These are phyloP conservation scores for Bedellia somnulentella DNA, from an alignment of 2,888 invertebrate genomes.

Conservation along the genomic window DNA sequence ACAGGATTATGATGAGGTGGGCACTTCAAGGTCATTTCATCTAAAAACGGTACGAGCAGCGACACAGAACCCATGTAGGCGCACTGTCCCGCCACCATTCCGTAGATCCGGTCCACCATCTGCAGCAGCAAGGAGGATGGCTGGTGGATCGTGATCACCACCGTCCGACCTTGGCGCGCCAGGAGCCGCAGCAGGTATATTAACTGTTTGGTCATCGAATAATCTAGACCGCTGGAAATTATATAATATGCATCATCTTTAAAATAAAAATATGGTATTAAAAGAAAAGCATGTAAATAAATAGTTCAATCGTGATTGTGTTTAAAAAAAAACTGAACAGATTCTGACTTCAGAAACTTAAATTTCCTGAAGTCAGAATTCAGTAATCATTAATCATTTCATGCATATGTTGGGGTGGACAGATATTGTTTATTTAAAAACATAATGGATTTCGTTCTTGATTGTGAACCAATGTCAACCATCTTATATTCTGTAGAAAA, in stretches of 20 bases:
- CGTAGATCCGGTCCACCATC: slow-evolving; percentile 88
- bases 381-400: too few species aligned
- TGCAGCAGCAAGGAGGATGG: slow-evolving; percentile 84
- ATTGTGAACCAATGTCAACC: too few species aligned
- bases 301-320: too few species aligned
- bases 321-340: too few species aligned
- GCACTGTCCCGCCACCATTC: slow-evolving; percentile 77
- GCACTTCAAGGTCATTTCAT: slow-evolving; percentile 70
- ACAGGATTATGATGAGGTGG: slow-evolving; percentile 91
- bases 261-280: slow-evolving; percentile 11
- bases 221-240: slow-evolving; percentile 64
- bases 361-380: too few species aligned
- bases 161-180: slow-evolving; percentile 81
- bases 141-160: slow-evolving; percentile 90
- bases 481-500: too few species aligned
- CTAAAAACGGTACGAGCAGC: slow-evolving; percentile 76
- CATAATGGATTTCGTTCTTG: too few species aligned
- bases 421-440: too few species aligned
- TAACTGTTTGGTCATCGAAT: slow-evolving; percentile 81
- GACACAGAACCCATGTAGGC: slow-evolving; percentile 78
- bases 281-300: too few species aligned
- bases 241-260: too few species aligned
- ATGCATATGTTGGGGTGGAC: too few species aligned
- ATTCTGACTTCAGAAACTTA: too few species aligned
- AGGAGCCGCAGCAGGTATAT: slow-evolving; percentile 77